Conservation (phyloP, 2,888 invertebrate genomes). For the Drosophila rellima region DNA sequence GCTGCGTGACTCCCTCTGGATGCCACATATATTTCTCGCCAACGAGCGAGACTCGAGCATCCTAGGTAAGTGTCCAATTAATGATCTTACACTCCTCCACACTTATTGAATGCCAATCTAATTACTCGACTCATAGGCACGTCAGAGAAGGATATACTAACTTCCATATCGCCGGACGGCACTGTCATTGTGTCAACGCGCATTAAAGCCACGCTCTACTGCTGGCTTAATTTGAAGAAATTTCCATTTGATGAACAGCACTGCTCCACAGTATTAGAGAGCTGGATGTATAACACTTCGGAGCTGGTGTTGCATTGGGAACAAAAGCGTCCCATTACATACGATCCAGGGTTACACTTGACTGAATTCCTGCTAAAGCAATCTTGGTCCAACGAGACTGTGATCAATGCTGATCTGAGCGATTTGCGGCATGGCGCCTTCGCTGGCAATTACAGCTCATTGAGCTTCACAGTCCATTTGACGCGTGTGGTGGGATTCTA, state of each 20-base stretch:
- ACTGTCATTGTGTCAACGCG: conserved; percentile 92
- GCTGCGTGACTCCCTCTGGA: conserved; percentile 91
- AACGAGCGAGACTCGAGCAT: conserved; percentile 92
- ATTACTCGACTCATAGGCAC: conserved; percentile 87
- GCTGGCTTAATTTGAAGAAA: conserved; percentile 94
- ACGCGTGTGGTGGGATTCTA: conserved; percentile 94
- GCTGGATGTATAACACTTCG: conserved; percentile 94
- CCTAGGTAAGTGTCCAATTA: conserved; percentile 86
- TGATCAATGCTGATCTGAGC: conserved; percentile 89
- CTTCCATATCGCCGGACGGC: conserved; percentile 92
- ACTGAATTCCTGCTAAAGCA: conserved; percentile 92
- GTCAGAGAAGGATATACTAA: conserved; percentile 91
- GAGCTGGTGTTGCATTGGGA: conserved; percentile 92
- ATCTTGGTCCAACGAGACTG: conserved; percentile 90
- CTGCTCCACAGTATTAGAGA: conserved; percentile 92
- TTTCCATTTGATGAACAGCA: conserved; percentile 95
- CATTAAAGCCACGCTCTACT: conserved; percentile 93
- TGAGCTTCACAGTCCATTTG: conserved; percentile 92
- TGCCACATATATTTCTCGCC: conserved; percentile 92
- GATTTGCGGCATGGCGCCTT: conserved; percentile 91
- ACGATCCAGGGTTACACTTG: conserved; percentile 91
- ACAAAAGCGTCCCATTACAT: conserved; percentile 89
- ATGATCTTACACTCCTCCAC: neutral
- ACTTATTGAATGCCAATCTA: neutral
- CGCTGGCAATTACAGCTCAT: conserved; percentile 93